Evolutionary conservation across 2,888 invertebrate genomes (phyloP).

Genomic region (Agrotis clavis): DNA sequence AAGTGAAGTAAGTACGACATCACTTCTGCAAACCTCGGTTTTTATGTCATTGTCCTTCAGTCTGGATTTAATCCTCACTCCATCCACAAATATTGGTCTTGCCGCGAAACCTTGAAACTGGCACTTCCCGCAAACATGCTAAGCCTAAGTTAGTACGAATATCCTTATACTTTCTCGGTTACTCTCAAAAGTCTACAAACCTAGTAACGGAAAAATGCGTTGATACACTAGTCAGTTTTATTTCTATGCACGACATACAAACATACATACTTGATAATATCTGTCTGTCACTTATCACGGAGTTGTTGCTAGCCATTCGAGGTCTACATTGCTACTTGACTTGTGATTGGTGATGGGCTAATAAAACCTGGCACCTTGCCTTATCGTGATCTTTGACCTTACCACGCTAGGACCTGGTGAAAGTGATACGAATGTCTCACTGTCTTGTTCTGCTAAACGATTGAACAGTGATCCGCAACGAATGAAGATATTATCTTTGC

Average conservation of each 20-base stretch:
- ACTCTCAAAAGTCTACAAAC: slow-evolving; percentile 24
- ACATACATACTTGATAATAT: slow-evolving; percentile 30
- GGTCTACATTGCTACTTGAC: slow-evolving; percentile 21
- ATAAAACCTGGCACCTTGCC: slow-evolving; percentile 52
- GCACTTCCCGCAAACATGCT: neutral
- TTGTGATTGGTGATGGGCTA: slow-evolving; percentile 42
- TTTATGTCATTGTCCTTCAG: neutral
- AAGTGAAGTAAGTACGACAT: neutral
- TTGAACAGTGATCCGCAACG: slow-evolving; percentile 18
- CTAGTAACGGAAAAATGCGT: slow-evolving; percentile 17
- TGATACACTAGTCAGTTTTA: slow-evolving; percentile 22
- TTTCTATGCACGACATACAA: slow-evolving; percentile 28
- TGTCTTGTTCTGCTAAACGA: slow-evolving; percentile 6
- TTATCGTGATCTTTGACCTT: slow-evolving; percentile 65
- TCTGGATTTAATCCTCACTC: slow-evolving; percentile 1
- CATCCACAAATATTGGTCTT: neutral
- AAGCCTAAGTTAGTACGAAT: neutral
- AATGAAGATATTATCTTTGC: slow-evolving; percentile 9
- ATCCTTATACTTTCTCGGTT: slow-evolving; percentile 18
- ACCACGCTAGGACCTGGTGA: slow-evolving; percentile 26
- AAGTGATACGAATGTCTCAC: slow-evolving; percentile 42
- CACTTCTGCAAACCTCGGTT: neutral
- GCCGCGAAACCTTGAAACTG: neutral
- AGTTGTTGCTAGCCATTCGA: slow-evolving; percentile 26
- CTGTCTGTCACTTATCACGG: slow-evolving; percentile 42